Base-by-base conservation (phyloP, 2,797 vertebrate genomes). In the Muscicapa striata region DNA sequence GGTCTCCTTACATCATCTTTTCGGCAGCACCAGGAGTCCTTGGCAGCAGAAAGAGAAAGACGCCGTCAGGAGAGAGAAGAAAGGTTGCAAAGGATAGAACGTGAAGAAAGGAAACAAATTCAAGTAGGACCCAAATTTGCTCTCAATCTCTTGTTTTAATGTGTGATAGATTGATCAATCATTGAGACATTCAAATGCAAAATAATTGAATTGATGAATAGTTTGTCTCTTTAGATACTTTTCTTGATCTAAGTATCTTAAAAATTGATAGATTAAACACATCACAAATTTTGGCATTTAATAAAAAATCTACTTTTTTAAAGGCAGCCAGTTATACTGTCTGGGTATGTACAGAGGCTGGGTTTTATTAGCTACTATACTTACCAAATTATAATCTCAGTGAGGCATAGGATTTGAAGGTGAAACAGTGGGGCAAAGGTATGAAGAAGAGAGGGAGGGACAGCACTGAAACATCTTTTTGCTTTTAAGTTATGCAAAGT, bases 21-120 rank as follows among this genome's bases (percentile, higher is more conserved):
- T 98, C 97, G 98, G 90, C 99, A 99, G 96, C 99, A 99, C 96
- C 99, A 99, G 92, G 99, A 99, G 94, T 99, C 99, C 36, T 96
- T 99, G 97, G 98, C 99, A 58, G 98, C 98, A 32, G 99, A 99
- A 96, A 98, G 99, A 96, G 99, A 99, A 95, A 98, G 98, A 76
- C 98, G 99, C 67, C 98, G 99, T 23, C 97, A 98, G 87, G 99
- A 99, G 96, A 98, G 99, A 97, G 99, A 99, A 81, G 99, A 99
- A 86, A 98, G 99, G 36, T 97, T 99, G 96, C 99, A 99, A 97
- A 98, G 98, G 87, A 99, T 99, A 86, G 99, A 99, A 94, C 98
- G 98, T 63, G 99, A 99, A 94, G 99, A 99, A 97, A 99, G 99
- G 99, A 93, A 99, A 98, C 97, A 98, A 98, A 94, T 99, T 99